These are phyloP conservation scores for Polyommatus iphigenia DNA, from an alignment of 2,888 invertebrate genomes.

Conservation along the genomic window DNA sequence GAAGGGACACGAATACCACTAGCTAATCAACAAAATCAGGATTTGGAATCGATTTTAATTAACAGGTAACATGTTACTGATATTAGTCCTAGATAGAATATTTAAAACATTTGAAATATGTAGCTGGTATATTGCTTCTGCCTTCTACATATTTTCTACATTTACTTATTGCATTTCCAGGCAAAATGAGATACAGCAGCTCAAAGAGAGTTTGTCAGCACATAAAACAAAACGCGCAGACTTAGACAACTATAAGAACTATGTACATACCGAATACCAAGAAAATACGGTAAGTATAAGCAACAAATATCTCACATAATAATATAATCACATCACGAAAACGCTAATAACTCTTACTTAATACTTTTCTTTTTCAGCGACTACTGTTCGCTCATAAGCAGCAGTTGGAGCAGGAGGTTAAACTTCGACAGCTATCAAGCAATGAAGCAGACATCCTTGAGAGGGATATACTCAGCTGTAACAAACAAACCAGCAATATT, in stretches of 20 bases:
- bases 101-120: not conserved
- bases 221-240: slow-evolving; percentile 68
- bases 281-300: slow-evolving; percentile 67
- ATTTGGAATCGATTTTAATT: slow-evolving; percentile 61
- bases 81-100: not conserved
- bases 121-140: not conserved
- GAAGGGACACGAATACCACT: slow-evolving; percentile 89
- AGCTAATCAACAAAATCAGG: slow-evolving; percentile 86
- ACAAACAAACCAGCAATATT: slow-evolving; percentile 71
- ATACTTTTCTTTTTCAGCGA: slow-evolving; percentile 63
- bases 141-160: not conserved
- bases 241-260: slow-evolving; percentile 66
- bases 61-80: slow-evolving; percentile 52
- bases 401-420: slow-evolving; percentile 85
- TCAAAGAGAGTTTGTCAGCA: slow-evolving; percentile 61
- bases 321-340: not conserved
- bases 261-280: slow-evolving; percentile 71
- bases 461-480: slow-evolving; percentile 67
- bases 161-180: slow-evolving; percentile 50
- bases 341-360: not conserved
- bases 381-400: slow-evolving; percentile 84
- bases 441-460: slow-evolving; percentile 70
- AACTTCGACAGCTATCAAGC: slow-evolving; percentile 74
- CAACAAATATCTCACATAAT: not conserved
- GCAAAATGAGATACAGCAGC: slow-evolving; percentile 67